phyloP scores from a whole-genome alignment of 2,888 invertebrate genomes.

The Acrobasis suavella region DNA sequence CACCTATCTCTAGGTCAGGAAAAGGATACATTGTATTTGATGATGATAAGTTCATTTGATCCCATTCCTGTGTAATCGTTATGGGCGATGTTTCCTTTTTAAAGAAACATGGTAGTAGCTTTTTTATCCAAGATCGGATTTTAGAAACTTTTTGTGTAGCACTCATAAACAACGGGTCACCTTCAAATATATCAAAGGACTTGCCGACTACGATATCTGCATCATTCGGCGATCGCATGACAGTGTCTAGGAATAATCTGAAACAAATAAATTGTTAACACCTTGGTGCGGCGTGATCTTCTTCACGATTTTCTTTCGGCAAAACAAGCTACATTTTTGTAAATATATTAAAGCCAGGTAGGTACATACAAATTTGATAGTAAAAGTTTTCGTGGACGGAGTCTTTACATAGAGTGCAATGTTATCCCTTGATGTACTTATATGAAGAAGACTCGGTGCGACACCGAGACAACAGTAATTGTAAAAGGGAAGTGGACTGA shows the following conservation, averaged over 20 bases:
- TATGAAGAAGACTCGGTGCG: too few species aligned
- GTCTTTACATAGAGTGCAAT: too few species aligned
- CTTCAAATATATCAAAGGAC: constrained; percentile 42
- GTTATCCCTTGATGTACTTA: too few species aligned
- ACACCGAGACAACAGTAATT: too few species aligned
- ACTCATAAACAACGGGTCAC: constrained; percentile 31
- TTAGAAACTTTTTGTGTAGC: neutral
- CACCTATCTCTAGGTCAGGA: constrained; percentile 55
- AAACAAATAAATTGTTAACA: constrained; percentile 32
- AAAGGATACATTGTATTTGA: constrained; percentile 49
- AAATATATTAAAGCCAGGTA: too few species aligned
- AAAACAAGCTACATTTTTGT: too few species aligned
- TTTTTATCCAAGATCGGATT: constrained; percentile 23
- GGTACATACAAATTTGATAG: too few species aligned
- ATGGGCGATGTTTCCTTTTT: constrained; percentile 33
- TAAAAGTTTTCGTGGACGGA: too few species aligned
- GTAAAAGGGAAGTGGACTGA: too few species aligned
- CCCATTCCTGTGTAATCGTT: constrained; percentile 15
- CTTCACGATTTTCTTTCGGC: too few species aligned
- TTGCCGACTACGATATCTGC: constrained; percentile 39
- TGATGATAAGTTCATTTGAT: constrained; percentile 17
- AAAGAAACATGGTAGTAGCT: constrained; percentile 30
- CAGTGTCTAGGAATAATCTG: constrained; percentile 62
- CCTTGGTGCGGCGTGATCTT: too few species aligned
- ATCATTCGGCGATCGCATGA: constrained; percentile 70